These are phyloP conservation scores for Cololabis saira DNA, from an alignment of 2,113 vertebrate genomes.

Conservation along the genomic window DNA sequence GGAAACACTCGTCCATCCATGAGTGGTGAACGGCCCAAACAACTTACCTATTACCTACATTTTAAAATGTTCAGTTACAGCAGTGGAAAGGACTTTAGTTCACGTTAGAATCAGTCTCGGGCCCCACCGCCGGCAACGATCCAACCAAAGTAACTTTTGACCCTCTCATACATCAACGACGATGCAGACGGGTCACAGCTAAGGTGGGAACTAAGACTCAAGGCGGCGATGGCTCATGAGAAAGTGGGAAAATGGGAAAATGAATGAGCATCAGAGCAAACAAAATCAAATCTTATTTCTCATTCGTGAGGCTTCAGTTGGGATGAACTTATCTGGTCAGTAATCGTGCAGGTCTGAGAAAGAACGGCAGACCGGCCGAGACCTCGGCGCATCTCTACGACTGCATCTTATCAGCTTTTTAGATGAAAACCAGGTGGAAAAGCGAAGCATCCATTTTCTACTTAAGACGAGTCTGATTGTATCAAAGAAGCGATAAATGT, in stretches of 20 bases:
- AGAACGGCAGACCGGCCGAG: neutral
- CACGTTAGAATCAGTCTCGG: too few relatives aligned
- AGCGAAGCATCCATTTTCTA: slow-evolving; percentile 5
- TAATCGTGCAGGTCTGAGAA: neutral
- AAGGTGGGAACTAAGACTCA: too few relatives aligned
- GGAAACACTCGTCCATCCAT: slow-evolving; percentile 16
- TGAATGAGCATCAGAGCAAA: too few relatives aligned
- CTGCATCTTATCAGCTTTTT: slow-evolving; percentile 35
- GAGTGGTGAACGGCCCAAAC: neutral
- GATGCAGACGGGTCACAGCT: too few relatives aligned
- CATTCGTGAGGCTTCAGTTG: too few relatives aligned
- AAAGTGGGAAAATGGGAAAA: neutral
- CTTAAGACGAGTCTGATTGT: slow-evolving; percentile 10
- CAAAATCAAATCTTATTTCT: too few relatives aligned
- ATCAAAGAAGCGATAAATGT: slow-evolving; percentile 3
- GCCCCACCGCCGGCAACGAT: too few relatives aligned
- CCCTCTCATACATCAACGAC: too few relatives aligned
- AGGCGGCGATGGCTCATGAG: neutral
- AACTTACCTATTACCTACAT: too few relatives aligned
- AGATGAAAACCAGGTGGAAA: slow-evolving; percentile 56
- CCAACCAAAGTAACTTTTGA: too few relatives aligned
- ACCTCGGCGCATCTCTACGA: slow-evolving; percentile 13
- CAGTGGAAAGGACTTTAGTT: too few relatives aligned
- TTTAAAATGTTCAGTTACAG: too few relatives aligned
- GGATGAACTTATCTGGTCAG: neutral